Evolutionary conservation across 1,140 invertebrate species (phyloP).

Genomic region (Papilio glaucus): DNA sequence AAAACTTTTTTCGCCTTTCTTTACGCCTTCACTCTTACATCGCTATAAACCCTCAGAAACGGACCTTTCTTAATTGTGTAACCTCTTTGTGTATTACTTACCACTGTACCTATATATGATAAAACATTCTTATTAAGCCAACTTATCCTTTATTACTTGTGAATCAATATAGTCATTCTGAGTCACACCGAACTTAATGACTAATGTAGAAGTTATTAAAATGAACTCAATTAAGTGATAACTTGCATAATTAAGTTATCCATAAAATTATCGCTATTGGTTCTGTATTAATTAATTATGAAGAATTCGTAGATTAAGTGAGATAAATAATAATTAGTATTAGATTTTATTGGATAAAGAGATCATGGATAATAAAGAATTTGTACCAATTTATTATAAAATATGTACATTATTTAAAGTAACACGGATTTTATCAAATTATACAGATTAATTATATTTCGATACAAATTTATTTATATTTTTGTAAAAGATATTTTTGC

Average conservation of each 20-base stretch:
- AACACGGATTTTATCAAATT: not conserved
- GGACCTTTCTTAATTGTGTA: too few relatives aligned
- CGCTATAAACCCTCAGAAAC: too few relatives aligned
- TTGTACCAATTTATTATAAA: not conserved
- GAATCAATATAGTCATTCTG: too few relatives aligned
- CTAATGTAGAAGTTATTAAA: not conserved
- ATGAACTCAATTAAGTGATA: not conserved
- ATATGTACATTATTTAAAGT: not conserved
- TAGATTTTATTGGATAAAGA: not conserved
- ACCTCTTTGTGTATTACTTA: too few relatives aligned
- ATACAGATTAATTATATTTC: too few relatives aligned
- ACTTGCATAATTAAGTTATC: not conserved
- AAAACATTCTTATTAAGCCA: too few relatives aligned
- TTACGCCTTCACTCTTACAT: too few relatives aligned
- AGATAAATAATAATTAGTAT: not conserved
- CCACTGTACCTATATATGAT: too few relatives aligned
- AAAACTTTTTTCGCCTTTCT: too few relatives aligned
- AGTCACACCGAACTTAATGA: not conserved
- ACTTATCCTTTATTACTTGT: too few relatives aligned
- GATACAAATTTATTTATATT: too few relatives aligned
- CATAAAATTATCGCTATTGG: not conserved
- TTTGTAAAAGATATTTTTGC: too few relatives aligned
- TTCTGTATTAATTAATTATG: conserved; percentile 4
- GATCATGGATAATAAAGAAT: not conserved
- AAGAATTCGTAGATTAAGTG: not conserved